Conservation (phyloP, 2,888 invertebrate species). For the Pemphredon lugubris region DNA sequence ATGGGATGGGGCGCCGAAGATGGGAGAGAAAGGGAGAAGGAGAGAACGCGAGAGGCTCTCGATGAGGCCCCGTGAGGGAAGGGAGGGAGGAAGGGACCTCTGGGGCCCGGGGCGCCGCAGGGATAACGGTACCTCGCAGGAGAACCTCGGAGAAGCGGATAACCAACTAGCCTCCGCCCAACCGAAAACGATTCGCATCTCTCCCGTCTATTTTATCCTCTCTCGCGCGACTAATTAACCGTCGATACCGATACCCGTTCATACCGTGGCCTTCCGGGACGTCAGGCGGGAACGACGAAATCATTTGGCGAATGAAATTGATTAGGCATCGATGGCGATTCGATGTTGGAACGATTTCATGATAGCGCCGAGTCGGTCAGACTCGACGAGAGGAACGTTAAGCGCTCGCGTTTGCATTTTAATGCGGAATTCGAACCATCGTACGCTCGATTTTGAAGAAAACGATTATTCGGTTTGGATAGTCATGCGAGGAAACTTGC, state of each 20-base stretch:
- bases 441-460: too few relatives aligned
- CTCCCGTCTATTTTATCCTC: conserved; percentile 1
- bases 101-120: conserved; percentile 61
- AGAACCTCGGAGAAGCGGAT: conserved; percentile 49
- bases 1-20: neutral
- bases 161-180: conserved; percentile 57
- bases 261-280: neutral
- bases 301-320: neutral
- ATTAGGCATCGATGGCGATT: too few relatives aligned
- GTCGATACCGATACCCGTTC: neutral
- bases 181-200: conserved; percentile 54
- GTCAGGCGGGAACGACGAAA: neutral
- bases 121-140: conserved; percentile 63
- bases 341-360: too few relatives aligned
- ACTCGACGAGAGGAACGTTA: neutral
- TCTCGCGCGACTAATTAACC: neutral
- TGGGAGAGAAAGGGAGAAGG: conserved; percentile 8
- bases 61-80: conserved; percentile 7
- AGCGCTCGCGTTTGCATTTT: too few relatives aligned
- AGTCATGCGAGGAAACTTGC: too few relatives aligned
- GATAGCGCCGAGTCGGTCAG: neutral
- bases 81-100: conserved; percentile 44
- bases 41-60: conserved; percentile 2
- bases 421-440: too few relatives aligned
- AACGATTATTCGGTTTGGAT: too few relatives aligned